phyloP scores from a whole-genome alignment of 2,888 invertebrate species.

The Antitype chi region DNA sequence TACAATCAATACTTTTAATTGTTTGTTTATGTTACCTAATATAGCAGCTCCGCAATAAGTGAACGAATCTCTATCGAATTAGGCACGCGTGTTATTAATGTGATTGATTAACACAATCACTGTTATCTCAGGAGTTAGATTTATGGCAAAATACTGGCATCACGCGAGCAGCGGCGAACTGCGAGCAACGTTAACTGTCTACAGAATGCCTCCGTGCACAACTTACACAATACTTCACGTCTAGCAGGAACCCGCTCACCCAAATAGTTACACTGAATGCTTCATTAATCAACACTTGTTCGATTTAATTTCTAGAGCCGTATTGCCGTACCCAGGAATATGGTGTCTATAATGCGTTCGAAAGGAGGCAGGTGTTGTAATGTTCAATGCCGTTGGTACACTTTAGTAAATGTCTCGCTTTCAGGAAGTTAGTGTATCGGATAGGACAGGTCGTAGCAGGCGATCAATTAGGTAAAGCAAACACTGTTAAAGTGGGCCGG shows the following conservation, averaged over 20 bases:
- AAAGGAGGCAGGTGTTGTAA: slow-evolving; percentile 58
- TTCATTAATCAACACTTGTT: slow-evolving; percentile 59
- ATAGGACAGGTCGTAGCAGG: slow-evolving; percentile 67
- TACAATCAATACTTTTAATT: slow-evolving; percentile 22
- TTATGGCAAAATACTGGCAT: slow-evolving; percentile 27
- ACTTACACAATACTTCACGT: slow-evolving; percentile 49
- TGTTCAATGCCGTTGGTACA: slow-evolving; percentile 55
- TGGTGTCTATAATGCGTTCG: slow-evolving; percentile 51
- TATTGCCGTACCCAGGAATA: slow-evolving; percentile 42
- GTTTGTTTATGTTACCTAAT: slow-evolving; percentile 45
- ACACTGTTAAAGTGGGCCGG: slow-evolving; percentile 68
- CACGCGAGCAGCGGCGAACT: slow-evolving; percentile 12
- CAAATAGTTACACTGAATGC: slow-evolving; percentile 39
- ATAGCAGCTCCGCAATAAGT: slow-evolving; percentile 33
- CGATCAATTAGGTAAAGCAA: slow-evolving; percentile 72
- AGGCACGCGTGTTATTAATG: slow-evolving; percentile 43
- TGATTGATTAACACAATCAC: slow-evolving; percentile 44
- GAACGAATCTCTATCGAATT: slow-evolving; percentile 39
- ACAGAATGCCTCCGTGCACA: slow-evolving; percentile 23
- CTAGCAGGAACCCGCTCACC: slow-evolving; percentile 48
- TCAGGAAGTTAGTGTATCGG: slow-evolving; percentile 73
- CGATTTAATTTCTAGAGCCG: slow-evolving; percentile 46
- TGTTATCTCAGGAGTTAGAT: slow-evolving; percentile 21
- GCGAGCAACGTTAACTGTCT: slow-evolving; percentile 21
- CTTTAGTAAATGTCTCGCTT: slow-evolving; percentile 61